Conservation (phyloP, 1,140 invertebrate species). For the Drosophila tristis region DNA sequence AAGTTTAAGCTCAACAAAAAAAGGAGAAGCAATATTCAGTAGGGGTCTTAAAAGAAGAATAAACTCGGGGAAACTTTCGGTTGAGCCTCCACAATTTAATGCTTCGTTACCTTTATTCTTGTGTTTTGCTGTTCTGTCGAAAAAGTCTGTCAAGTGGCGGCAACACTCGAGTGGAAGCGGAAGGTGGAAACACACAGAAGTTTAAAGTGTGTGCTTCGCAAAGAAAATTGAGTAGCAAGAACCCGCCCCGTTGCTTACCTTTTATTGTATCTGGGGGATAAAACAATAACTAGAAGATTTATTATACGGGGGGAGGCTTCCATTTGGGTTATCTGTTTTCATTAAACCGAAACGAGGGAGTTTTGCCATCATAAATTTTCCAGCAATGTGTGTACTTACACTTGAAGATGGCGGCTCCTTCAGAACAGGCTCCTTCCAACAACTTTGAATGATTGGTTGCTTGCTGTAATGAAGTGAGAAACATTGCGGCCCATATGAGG, state of each 20-base stretch:
- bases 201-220: conserved; percentile 60
- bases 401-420: conserved; percentile 8
- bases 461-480: conserved; percentile 4
- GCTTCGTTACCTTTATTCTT: conserved; percentile 72
- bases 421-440: background rate
- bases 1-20: conserved; percentile 54
- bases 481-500: background rate
- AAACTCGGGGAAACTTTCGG: conserved; percentile 26
- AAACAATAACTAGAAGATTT: conserved; percentile 78
- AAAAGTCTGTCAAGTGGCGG: conserved; percentile 59
- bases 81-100: conserved; percentile 70
- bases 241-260: conserved; percentile 18
- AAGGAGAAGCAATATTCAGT: conserved; percentile 16
- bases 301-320: conserved; percentile 42
- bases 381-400: conserved; percentile 5
- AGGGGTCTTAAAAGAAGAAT: conserved; percentile 37
- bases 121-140: conserved; percentile 31
- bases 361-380: conserved; percentile 46
- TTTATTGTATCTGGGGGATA: conserved; percentile 65
- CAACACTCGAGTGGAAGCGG: conserved; percentile 37
- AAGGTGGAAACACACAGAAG: conserved; percentile 30
- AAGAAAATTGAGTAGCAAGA: conserved; percentile 35
- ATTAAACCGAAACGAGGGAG: conserved; percentile 21
- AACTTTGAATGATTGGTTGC: conserved; percentile 12
- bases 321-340: conserved; percentile 14